Conservation (phyloP, 2,888 invertebrate species). For the Cistogaster globosa region DNA sequence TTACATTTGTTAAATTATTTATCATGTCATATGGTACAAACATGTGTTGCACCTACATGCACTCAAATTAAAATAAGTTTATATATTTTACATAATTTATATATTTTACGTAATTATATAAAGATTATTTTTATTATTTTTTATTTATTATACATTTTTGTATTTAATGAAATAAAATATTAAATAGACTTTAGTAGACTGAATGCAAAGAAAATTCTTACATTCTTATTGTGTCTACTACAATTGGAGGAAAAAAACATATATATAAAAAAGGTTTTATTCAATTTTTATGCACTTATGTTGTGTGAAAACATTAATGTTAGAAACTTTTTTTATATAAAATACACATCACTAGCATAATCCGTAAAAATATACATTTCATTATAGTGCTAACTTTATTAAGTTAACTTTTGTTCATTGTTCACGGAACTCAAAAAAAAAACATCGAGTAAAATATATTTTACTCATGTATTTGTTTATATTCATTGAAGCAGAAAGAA, state of each 20-base stretch:
- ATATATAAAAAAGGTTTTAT: too few species aligned
- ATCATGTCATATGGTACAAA: slow-evolving; percentile 60
- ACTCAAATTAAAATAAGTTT: slow-evolving; percentile 55
- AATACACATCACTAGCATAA: background rate
- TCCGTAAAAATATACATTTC: slow-evolving; percentile 50
- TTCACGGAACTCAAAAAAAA: slow-evolving; percentile 54
- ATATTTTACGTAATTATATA: slow-evolving; percentile 37
- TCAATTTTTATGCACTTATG: too few species aligned
- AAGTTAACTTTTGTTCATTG: slow-evolving; percentile 65
- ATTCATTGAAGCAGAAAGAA: too few species aligned
- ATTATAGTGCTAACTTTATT: slow-evolving; percentile 59
- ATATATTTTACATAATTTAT: too few species aligned
- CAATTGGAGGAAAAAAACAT: too few species aligned
- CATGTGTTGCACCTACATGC: slow-evolving; percentile 58
- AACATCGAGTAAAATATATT: too few species aligned
- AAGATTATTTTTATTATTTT: slow-evolving; percentile 11
- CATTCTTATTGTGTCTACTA: too few species aligned
- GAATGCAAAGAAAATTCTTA: background rate
- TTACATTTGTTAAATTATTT: slow-evolving; percentile 61
- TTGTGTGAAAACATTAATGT: too few species aligned
- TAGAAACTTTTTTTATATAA: slow-evolving; percentile 3
- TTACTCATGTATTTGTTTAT: too few species aligned
- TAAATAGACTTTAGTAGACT: slow-evolving; percentile 29
- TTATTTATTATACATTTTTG: background rate
- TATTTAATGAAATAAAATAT: slow-evolving; percentile 31